Evolutionary conservation across 2,888 invertebrate species (phyloP).

Genomic region (Syrphus vitripennis): DNA sequence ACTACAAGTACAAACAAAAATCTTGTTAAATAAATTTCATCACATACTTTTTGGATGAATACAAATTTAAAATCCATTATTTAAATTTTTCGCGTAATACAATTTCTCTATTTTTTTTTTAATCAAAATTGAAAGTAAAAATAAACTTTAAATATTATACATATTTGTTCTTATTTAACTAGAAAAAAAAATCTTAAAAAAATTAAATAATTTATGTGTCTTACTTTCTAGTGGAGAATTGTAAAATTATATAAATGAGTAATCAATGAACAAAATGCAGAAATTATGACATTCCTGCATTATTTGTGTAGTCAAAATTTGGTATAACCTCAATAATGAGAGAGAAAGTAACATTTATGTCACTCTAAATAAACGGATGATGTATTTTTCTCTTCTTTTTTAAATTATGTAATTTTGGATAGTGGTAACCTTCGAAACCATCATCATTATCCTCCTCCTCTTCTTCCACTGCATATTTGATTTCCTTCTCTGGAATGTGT

Average conservation of each 20-base stretch:
- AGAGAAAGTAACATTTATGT: not conserved
- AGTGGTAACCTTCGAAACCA: slow-evolving; percentile 79
- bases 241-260: not conserved
- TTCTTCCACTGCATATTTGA: slow-evolving; percentile 74
- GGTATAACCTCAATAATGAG: not conserved
- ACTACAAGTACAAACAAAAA: not conserved
- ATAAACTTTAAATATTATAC: too few species aligned
- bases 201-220: slow-evolving; percentile 45
- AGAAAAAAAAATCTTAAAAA: slow-evolving; percentile 28
- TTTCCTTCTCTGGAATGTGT: slow-evolving; percentile 71
- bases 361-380: slow-evolving; percentile 78
- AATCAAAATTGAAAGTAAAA: not conserved
- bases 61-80: not conserved
- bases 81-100: not conserved
- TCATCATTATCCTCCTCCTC: slow-evolving; percentile 77
- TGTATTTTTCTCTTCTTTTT: slow-evolving; percentile 78
- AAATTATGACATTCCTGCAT: not conserved
- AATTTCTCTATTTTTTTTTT: not conserved
- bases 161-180: slow-evolving; percentile 18
- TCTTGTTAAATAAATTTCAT: not conserved
- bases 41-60: slow-evolving; percentile 35
- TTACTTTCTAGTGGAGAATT: not conserved
- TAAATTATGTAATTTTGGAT: slow-evolving; percentile 71
- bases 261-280: slow-evolving; percentile 9
- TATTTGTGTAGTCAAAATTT: slow-evolving; percentile 4